A percentile compares a stretch with the other conserved stretches of the same genome.
phyloP scores from a whole-genome alignment of 2,113 vertebrate species.

The Ailuropoda melanoleuca region DNA sequence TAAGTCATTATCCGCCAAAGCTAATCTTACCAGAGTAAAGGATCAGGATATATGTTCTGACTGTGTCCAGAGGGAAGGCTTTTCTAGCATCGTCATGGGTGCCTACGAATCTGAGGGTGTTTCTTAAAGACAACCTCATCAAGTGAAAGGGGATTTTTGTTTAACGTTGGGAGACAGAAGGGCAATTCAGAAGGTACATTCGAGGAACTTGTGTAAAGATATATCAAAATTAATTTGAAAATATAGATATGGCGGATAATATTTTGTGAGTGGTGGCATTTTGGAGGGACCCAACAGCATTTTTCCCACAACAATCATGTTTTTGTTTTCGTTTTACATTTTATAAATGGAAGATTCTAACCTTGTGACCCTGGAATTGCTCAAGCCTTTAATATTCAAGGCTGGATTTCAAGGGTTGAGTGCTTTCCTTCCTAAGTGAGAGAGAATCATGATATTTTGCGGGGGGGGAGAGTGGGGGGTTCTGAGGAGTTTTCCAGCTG shows the following conservation, averaged over 20 bases:
- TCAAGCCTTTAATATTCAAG: background rate
- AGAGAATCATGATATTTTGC: background rate
- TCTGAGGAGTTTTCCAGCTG: background rate
- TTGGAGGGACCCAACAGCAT: background rate
- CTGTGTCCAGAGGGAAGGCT: background rate
- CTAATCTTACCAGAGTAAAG: background rate
- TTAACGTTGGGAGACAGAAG: background rate
- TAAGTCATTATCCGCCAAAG: conserved; percentile 47
- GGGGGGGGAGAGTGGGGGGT: no score
- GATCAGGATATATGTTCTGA: conserved; percentile 39
- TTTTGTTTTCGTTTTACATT: background rate
- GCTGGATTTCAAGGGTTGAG: background rate
- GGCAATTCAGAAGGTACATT: background rate
- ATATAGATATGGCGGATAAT: background rate
- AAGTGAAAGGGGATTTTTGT: background rate
- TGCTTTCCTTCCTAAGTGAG: background rate
- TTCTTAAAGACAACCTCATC: background rate
- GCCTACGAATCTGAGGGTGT: background rate
- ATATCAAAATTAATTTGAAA: background rate
- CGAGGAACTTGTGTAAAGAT: background rate
- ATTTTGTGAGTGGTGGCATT: background rate
- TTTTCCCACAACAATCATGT: background rate
- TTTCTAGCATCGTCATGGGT: background rate
- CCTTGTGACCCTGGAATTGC: background rate
- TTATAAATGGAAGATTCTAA: background rate